phyloP scores from a whole-genome alignment of 2,888 invertebrate species.

The Cephonodes hylas region DNA sequence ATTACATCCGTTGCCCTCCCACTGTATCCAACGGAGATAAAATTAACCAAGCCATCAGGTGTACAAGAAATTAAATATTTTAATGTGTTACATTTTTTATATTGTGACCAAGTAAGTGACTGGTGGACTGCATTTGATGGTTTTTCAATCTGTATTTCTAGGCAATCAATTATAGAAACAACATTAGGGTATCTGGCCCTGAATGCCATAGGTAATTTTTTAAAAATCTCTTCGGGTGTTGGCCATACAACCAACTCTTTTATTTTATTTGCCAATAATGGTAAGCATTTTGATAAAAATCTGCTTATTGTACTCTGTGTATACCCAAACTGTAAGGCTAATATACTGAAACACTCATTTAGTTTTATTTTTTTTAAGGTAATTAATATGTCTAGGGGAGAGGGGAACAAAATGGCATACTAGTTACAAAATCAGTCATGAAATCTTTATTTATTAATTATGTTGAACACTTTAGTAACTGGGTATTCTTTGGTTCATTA shows the following conservation, averaged over 20 bases:
- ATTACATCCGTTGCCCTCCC: not conserved
- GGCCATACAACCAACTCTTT: not conserved
- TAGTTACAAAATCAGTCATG: too few species aligned
- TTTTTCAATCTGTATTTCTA: not conserved
- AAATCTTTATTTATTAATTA: too few species aligned
- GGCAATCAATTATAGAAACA: not conserved
- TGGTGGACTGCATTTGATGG: not conserved
- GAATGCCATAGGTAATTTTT: not conserved
- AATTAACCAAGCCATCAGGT: not conserved
- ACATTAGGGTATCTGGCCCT: not conserved
- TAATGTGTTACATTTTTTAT: constrained; percentile 1
- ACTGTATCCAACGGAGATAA: not conserved
- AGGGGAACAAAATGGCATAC: too few species aligned
- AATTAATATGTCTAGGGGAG: not conserved
- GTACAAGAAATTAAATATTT: not conserved
- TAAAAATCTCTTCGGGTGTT: not conserved
- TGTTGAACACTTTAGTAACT: too few species aligned
- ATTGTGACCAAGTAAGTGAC: not conserved
- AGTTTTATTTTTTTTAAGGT: not conserved
- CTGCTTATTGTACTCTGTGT: not conserved
- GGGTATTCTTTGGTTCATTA: too few species aligned
- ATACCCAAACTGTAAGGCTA: not conserved
- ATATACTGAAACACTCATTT: not conserved
- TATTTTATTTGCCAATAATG: not conserved
- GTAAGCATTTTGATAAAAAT: not conserved